Percentiles rank a stretch among this genome's conserved stretches.
Conservation (phyloP, 2,888 invertebrate genomes). For the Scaptomyza parva region DNA sequence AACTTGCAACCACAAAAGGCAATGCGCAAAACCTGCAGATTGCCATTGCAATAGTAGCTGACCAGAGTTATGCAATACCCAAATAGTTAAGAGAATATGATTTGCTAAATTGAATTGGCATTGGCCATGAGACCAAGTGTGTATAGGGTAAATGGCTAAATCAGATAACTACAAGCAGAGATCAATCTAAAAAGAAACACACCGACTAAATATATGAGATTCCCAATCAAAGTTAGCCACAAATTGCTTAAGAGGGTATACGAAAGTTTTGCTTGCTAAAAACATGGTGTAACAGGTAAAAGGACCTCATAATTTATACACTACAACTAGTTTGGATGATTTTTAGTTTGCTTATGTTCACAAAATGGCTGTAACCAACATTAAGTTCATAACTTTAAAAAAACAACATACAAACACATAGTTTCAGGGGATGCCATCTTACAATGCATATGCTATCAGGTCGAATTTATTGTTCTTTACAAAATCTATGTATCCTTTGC, state of each 20-base stretch:
- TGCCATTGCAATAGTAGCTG: constrained; percentile 19
- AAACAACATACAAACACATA: not conserved
- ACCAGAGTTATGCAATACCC: constrained; percentile 17
- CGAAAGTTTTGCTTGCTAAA: not conserved
- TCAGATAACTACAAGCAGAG: not conserved
- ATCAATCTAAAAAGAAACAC: not conserved
- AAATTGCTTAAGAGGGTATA: not conserved
- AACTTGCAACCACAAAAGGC: constrained; percentile 67
- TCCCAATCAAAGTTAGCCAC: not conserved
- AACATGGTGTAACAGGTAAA: not conserved
- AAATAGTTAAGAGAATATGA: constrained; percentile 39
- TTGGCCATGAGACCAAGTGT: constrained; percentile 14
- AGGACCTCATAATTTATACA: not conserved
- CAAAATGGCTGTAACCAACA: not conserved
- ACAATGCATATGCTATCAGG: not conserved
- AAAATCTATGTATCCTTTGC: not conserved
- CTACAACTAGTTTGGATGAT: not conserved
- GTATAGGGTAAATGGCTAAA: not conserved
- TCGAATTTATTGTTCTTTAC: not conserved
- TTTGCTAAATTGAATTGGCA: constrained; percentile 49
- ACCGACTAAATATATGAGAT: not conserved
- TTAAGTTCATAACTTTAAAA: not conserved
- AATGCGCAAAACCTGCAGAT: constrained; percentile 22
- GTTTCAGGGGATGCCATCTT: not conserved
- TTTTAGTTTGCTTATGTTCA: not conserved